Evolutionary conservation across 2,113 vertebrate species (phyloP).

Genomic region (Alethe castanea): DNA sequence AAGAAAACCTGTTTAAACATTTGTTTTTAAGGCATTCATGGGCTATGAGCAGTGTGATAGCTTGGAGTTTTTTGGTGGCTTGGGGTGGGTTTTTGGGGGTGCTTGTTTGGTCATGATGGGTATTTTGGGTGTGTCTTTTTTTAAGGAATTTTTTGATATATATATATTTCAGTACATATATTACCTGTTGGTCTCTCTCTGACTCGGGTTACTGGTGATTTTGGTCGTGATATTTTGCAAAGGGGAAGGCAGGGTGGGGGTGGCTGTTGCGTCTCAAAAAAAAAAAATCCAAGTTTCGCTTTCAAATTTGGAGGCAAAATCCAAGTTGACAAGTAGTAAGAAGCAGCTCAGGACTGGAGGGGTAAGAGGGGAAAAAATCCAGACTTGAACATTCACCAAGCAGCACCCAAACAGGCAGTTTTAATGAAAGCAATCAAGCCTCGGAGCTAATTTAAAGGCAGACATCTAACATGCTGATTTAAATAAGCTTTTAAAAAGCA

Average conservation of each 20-base stretch:
- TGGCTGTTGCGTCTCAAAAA: neutral
- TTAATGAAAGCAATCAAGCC: slow-evolving; percentile 77
- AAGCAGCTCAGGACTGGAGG: neutral
- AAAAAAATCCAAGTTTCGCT: neutral
- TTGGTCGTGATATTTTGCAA: neutral
- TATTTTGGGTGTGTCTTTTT: neutral
- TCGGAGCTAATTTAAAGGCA: slow-evolving; percentile 70
- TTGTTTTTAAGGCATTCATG: slow-evolving; percentile 80
- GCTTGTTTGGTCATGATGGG: neutral
- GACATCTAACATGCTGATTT: slow-evolving; percentile 74
- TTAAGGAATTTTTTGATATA: neutral
- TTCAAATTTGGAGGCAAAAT: slow-evolving; percentile 59
- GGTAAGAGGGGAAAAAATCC: neutral
- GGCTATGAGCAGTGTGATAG: slow-evolving; percentile 65
- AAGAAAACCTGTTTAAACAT: slow-evolving; percentile 77
- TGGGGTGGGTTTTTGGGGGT: neutral
- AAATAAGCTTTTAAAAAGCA: slow-evolving; percentile 78
- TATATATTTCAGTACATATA: neutral
- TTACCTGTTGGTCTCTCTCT: slow-evolving; percentile 70
- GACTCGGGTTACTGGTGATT: neutral
- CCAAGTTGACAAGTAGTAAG: slow-evolving; percentile 57
- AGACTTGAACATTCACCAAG: slow-evolving; percentile 45
- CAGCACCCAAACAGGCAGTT: slow-evolving; percentile 67
- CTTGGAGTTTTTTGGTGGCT: neutral
- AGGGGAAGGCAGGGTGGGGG: neutral